Evolutionary conservation across 2,888 invertebrate species (phyloP).

Genomic region (Clostera curtula): DNA sequence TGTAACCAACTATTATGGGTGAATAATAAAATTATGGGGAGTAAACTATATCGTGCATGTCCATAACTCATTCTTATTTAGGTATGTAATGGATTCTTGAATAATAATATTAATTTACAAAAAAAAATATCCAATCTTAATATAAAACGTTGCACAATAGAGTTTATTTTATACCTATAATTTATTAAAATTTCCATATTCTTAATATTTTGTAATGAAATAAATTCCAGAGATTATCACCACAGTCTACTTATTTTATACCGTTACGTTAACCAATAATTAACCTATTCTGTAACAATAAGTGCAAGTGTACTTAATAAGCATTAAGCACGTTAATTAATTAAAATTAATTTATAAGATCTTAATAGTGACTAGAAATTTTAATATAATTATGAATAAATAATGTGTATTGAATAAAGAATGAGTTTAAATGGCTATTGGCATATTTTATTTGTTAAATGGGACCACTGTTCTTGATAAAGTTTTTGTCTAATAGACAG

Average conservation of each 20-base stretch:
- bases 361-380: constrained; percentile 54
- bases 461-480: too few relatives aligned
- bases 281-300: constrained; percentile 18
- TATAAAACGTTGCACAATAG: too few relatives aligned
- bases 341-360: constrained; percentile 50
- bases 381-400: constrained; percentile 42
- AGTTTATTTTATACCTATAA: not conserved
- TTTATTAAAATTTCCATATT: constrained; percentile 1
- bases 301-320: constrained; percentile 40
- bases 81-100: too few relatives aligned
- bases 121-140: too few relatives aligned
- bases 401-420: constrained; percentile 59
- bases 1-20: too few relatives aligned
- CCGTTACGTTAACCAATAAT: constrained; percentile 18
- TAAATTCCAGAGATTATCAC: constrained; percentile 12
- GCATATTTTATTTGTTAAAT: constrained; percentile 7
- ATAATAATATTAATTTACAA: too few relatives aligned
- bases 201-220: constrained; percentile 6
- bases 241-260: constrained; percentile 13
- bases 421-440: constrained; percentile 36
- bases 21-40: too few relatives aligned
- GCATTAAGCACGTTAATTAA: constrained; percentile 46
- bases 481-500: too few relatives aligned
- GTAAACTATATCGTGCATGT: too few relatives aligned
- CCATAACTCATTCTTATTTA: too few relatives aligned